Conservation (phyloP, 92 coral and sea anemone genomes). For the Bergia sp. region DNA sequence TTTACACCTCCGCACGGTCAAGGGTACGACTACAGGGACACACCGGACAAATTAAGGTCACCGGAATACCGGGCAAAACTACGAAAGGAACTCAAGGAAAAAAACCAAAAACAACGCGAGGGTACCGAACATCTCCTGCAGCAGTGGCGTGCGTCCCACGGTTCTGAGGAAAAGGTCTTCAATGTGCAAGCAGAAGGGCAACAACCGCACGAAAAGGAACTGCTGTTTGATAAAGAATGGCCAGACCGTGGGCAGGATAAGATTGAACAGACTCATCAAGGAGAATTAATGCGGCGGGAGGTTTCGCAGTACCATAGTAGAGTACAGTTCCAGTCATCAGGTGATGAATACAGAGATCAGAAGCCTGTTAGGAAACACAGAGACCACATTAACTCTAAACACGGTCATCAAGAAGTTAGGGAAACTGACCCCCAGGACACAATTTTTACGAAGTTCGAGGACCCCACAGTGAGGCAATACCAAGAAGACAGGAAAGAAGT, state of each 20-base stretch:
- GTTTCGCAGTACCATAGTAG: not conserved
- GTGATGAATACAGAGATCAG: not conserved
- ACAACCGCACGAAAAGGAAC: not conserved
- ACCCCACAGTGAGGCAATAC: not conserved
- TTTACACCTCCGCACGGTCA: constrained; percentile 36
- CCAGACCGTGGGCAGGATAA: not conserved
- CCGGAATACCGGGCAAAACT: constrained; percentile 78
- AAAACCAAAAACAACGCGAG: constrained; percentile 83
- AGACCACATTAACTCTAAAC: not conserved
- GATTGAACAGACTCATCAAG: not conserved
- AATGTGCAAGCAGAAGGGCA: not conserved
- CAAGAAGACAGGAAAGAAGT: constrained; percentile 1
- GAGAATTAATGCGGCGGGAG: not conserved
- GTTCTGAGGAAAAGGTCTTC: constrained; percentile 57
- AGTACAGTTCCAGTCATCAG: not conserved
- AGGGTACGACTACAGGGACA: constrained; percentile 39
- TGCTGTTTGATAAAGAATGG: not conserved
- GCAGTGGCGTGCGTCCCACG: constrained; percentile 72
- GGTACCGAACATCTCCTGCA: constrained; percentile 68
- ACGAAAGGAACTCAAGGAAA: constrained; percentile 79
- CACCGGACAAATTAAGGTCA: constrained; percentile 8
- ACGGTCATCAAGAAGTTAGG: constrained; percentile 10
- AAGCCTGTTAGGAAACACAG: not conserved
- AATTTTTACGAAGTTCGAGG: not conserved
- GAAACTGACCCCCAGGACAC: not conserved